A percentile compares a stretch with the other conserved stretches of the same genome.
Evolutionary conservation across 2,113 vertebrate genomes (phyloP).

Genomic region (Bubo scandiacus): DNA sequence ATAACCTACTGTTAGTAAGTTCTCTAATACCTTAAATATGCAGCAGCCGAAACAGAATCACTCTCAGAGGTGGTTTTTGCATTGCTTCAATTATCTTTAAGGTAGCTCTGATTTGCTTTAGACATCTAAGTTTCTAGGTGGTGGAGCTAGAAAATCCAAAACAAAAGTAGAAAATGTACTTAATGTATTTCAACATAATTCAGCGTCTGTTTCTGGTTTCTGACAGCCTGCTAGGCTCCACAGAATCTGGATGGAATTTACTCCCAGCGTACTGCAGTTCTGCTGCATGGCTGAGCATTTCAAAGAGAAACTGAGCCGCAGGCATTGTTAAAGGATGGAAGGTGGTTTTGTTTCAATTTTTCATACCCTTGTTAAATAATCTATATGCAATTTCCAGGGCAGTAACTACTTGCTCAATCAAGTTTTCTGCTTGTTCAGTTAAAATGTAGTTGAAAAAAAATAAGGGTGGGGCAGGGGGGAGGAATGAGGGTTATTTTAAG

Average conservation of each 20-base stretch:
- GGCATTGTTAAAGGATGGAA: neutral
- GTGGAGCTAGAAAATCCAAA: neutral
- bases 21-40: neutral
- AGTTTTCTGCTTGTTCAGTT: neutral
- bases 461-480: neutral
- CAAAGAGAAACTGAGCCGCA: neutral
- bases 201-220: slow-evolving; percentile 41
- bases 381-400: neutral
- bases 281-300: neutral
- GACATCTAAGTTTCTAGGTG: neutral
- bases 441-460: neutral
- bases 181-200: neutral
- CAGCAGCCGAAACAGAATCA: neutral
- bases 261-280: neutral
- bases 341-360: neutral
- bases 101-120: neutral
- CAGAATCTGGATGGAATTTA: neutral
- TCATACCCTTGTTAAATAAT: neutral
- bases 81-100: neutral
- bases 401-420: neutral
- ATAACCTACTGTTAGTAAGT: no score
- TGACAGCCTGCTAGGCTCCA: neutral
- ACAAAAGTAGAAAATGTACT: neutral
- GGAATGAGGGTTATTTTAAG: neutral
- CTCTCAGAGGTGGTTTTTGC: neutral